A percentile compares a stretch with the other conserved stretches of the same genome.
Conservation (phyloP, 23 tunicate species). For the Trididemnum miniatum region DNA sequence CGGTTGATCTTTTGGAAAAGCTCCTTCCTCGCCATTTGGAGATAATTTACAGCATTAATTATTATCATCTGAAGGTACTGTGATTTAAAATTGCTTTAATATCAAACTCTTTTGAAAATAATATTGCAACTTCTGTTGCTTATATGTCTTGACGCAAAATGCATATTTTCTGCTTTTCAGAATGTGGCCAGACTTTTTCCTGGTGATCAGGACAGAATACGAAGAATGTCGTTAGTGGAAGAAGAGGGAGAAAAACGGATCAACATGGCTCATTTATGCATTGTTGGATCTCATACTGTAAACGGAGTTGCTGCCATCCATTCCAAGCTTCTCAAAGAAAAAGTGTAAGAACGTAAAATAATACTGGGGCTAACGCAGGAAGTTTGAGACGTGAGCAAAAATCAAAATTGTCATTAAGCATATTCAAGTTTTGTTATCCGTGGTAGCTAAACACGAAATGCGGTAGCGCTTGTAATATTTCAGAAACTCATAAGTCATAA, state of each 20-base stretch:
- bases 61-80: slow-evolving; percentile 81
- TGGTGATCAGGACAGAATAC: slow-evolving; percentile 49
- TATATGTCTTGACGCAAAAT: too few relatives aligned
- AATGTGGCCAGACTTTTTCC: slow-evolving; percentile 73
- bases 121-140: too few relatives aligned
- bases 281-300: slow-evolving; percentile 95
- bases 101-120: too few relatives aligned
- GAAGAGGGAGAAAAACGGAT: slow-evolving; percentile 95
- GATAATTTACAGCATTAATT: slow-evolving; percentile 89
- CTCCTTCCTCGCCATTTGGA: slow-evolving; percentile 96
- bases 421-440: too few relatives aligned
- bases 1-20: slow-evolving; percentile 82
- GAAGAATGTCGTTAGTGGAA: slow-evolving; percentile 89
- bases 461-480: too few relatives aligned
- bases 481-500: too few relatives aligned
- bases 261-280: slow-evolving; percentile 97
- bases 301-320: slow-evolving; percentile 98
- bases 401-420: too few relatives aligned
- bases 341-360: slow-evolving; percentile 47
- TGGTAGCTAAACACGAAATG: too few relatives aligned
- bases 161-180: slow-evolving; percentile 38
- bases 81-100: too few relatives aligned
- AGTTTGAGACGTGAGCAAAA: too few relatives aligned
- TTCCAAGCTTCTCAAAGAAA: slow-evolving; percentile 72
- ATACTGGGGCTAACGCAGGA: neutral